Percentiles rank a stretch among this genome's conserved stretches.
These are phyloP conservation scores for Syngnathus scovelli DNA, from an alignment of 2,113 vertebrate species.

Conservation along the genomic window DNA sequence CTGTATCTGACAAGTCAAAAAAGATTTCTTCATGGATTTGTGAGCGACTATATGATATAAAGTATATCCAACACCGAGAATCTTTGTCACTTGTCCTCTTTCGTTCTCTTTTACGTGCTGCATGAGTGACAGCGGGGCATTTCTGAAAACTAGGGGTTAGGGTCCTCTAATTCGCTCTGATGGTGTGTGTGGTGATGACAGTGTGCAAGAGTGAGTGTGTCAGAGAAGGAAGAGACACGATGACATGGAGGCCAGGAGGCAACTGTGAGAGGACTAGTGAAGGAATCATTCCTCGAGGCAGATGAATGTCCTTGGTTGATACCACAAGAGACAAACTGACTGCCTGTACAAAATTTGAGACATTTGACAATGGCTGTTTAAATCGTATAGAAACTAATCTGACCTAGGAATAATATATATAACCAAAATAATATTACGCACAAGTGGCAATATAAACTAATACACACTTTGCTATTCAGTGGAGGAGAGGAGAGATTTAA, in stretches of 20 bases:
- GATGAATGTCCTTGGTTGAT: slow-evolving; percentile 33
- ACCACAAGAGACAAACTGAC: slow-evolving; percentile 17
- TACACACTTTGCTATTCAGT: no score
- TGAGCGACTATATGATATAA: neutral
- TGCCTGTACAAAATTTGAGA: slow-evolving; percentile 2
- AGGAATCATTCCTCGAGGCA: slow-evolving; percentile 17
- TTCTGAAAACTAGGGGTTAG: slow-evolving; percentile 41
- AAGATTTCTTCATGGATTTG: neutral
- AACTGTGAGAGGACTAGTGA: slow-evolving; percentile 7
- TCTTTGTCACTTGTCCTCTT: slow-evolving; percentile 29
- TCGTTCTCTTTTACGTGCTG: slow-evolving; percentile 30
- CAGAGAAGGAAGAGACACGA: neutral
- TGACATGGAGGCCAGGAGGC: neutral
- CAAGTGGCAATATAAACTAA: neutral
- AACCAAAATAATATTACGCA: neutral
- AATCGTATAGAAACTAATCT: neutral
- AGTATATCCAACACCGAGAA: neutral
- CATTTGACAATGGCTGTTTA: neutral
- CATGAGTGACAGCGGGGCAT: slow-evolving; percentile 42
- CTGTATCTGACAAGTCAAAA: neutral
- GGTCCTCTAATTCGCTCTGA: slow-evolving; percentile 13
- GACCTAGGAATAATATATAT: neutral
- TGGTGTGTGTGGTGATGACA: slow-evolving; percentile 4
- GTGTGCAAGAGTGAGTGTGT: neutral
- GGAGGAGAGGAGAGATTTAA: no score